Conservation (phyloP, 2,888 invertebrate genomes). For the Scrobipalpa costella region DNA sequence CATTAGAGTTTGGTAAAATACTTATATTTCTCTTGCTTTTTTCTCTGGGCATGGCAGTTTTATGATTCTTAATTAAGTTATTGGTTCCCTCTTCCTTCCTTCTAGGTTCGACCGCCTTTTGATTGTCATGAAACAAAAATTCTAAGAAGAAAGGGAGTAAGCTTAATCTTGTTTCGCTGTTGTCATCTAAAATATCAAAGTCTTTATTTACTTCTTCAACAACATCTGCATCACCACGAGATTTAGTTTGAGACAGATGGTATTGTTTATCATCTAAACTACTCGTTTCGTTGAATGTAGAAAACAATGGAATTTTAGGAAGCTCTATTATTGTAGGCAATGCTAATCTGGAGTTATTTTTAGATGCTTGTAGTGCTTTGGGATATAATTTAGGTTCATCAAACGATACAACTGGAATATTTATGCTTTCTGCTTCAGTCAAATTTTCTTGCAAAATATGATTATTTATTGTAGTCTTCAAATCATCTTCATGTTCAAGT, state of each 20-base stretch:
- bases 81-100: constrained; percentile 29
- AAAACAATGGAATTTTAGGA: background rate
- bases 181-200: constrained; percentile 23
- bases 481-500: constrained; percentile 49
- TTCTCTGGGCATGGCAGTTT: constrained; percentile 33
- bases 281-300: background rate
- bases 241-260: constrained; percentile 2
- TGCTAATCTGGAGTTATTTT: constrained; percentile 10
- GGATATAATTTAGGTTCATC: constrained; percentile 25
- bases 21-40: constrained; percentile 28
- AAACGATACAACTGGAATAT: constrained; percentile 7
- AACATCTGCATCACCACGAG: background rate
- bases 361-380: background rate
- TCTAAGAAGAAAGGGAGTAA: constrained; percentile 58
- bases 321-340: background rate
- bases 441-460: constrained; percentile 45
- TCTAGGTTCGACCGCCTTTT: constrained; percentile 19
- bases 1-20: constrained; percentile 5
- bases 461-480: constrained; percentile 30
- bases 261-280: constrained; percentile 25
- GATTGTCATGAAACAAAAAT: constrained; percentile 51
- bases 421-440: constrained; percentile 53
- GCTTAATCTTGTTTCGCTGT: constrained; percentile 33
- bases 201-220: background rate
- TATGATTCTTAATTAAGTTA: constrained; percentile 36